A percentile compares a stretch with the other conserved stretches of the same genome.
phyloP scores from a whole-genome alignment of 2,113 vertebrate genomes.

The Lontra canadensis region DNA sequence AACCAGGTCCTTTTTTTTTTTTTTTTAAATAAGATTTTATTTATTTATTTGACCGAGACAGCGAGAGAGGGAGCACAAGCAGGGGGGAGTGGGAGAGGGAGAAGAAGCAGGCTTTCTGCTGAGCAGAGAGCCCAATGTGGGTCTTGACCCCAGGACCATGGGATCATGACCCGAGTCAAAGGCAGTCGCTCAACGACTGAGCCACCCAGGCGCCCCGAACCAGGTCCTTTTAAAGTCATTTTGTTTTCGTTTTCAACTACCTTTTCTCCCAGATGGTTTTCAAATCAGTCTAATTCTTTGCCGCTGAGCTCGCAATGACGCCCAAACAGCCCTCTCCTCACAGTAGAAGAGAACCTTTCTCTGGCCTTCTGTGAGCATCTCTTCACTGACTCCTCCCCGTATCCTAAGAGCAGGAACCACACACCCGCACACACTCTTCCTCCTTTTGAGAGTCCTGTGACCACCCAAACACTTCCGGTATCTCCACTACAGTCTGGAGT shows the following conservation, averaged over 20 bases:
- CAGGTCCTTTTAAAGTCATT: not conserved
- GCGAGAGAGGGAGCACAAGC: too few relatives aligned
- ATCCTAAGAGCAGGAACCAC: not conserved
- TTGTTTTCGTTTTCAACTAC: not conserved
- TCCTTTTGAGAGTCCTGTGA: not conserved
- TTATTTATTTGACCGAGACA: too few relatives aligned
- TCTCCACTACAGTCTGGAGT: not conserved
- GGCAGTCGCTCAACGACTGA: too few relatives aligned
- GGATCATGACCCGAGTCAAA: too few relatives aligned
- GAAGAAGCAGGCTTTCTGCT: too few relatives aligned
- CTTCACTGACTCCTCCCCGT: not conserved
- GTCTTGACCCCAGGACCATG: too few relatives aligned
- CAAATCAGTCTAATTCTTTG: not conserved
- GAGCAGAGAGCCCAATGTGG: too few relatives aligned
- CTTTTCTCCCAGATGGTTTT: not conserved
- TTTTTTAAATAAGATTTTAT: too few relatives aligned
- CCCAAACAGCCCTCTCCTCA: not conserved
- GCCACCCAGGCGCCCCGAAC: too few relatives aligned
- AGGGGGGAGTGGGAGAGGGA: too few relatives aligned
- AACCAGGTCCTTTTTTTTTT: not conserved
- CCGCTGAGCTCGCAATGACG: not conserved
- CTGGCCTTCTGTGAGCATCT: not conserved
- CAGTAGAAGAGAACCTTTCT: not conserved
- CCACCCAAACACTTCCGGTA: not conserved
- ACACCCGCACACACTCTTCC: too few relatives aligned